Evolutionary conservation across 2,888 invertebrate species (phyloP).

Genomic region (Hylaea fasciaria): DNA sequence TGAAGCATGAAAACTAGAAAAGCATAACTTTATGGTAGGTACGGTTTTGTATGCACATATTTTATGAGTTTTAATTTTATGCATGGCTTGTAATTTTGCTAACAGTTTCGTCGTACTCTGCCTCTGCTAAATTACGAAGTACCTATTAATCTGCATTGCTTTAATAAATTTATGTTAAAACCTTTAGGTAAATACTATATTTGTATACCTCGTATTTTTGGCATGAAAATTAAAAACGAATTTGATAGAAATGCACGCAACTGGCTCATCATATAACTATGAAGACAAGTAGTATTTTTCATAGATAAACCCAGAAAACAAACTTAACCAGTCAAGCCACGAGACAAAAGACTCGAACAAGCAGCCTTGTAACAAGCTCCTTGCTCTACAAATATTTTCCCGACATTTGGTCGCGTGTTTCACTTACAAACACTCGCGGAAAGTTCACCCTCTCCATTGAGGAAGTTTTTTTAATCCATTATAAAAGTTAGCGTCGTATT

Average conservation of each 20-base stretch:
- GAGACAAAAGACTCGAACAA: neutral
- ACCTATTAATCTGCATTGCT: neutral
- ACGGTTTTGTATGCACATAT: conserved; percentile 26
- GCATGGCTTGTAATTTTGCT: conserved; percentile 23
- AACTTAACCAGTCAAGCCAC: conserved; percentile 8
- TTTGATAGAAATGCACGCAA: no score
- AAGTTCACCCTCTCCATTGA: conserved; percentile 49
- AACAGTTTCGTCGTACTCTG: conserved; percentile 17
- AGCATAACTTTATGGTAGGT: conserved; percentile 7
- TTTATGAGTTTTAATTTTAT: conserved; percentile 26
- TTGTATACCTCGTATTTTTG: no score
- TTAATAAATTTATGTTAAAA: no score
- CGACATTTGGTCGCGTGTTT: conserved; percentile 39
- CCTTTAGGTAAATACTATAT: no score
- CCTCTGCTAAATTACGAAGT: conserved; percentile 14
- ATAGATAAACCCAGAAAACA: neutral
- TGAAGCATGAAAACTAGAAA: conserved; percentile 15
- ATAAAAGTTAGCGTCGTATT: conserved; percentile 45
- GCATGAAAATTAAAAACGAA: no score
- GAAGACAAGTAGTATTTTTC: no score
- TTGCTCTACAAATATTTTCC: conserved; percentile 25
- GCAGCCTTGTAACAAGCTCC: conserved; percentile 6
- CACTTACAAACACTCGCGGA: conserved; percentile 37
- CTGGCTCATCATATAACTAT: no score
- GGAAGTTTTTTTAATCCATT: conserved; percentile 60